Evolutionary conservation across 1,140 invertebrate genomes (phyloP).

Genomic region (Ceratina calcarata): DNA sequence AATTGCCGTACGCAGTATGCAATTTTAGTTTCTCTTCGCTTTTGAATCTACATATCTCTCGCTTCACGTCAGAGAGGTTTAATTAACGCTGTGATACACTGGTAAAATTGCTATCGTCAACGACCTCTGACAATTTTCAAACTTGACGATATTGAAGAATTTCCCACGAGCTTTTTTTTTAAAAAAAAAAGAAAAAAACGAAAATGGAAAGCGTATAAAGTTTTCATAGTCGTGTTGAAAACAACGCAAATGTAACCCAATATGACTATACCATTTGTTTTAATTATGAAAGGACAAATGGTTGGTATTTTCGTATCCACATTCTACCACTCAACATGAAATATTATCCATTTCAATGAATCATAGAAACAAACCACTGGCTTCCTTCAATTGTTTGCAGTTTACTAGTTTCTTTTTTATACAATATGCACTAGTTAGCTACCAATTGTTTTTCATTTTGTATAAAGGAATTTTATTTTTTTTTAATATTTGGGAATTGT

Average conservation of each 20-base stretch:
- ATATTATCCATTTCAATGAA: too few relatives aligned
- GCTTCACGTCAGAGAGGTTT: conserved; percentile 3
- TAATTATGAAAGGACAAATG: background rate
- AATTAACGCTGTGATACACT: conserved; percentile 6
- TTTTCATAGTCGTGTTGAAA: background rate
- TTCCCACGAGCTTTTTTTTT: too few relatives aligned
- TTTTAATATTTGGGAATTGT: background rate
- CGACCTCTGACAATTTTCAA: conserved; percentile 9
- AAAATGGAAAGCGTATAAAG: background rate
- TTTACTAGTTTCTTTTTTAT: too few relatives aligned
- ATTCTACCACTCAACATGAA: too few relatives aligned
- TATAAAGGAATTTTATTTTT: too few relatives aligned
- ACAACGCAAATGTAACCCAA: background rate
- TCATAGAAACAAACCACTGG: too few relatives aligned
- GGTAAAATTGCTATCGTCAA: background rate
- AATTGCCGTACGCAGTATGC: too few relatives aligned
- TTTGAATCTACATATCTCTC: background rate
- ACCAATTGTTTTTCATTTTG: too few relatives aligned
- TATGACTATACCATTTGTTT: background rate
- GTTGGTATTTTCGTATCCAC: too few relatives aligned
- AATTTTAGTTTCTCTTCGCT: background rate
- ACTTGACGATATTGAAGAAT: background rate
- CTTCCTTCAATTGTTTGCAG: too few relatives aligned
- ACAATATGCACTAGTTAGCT: too few relatives aligned
- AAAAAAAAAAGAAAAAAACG: background rate